Evolutionary conservation across 2,797 vertebrate genomes (phyloP), one percentile per base, ranked within the genome.

Genomic region (Euphonia xanthogaster): DNA sequence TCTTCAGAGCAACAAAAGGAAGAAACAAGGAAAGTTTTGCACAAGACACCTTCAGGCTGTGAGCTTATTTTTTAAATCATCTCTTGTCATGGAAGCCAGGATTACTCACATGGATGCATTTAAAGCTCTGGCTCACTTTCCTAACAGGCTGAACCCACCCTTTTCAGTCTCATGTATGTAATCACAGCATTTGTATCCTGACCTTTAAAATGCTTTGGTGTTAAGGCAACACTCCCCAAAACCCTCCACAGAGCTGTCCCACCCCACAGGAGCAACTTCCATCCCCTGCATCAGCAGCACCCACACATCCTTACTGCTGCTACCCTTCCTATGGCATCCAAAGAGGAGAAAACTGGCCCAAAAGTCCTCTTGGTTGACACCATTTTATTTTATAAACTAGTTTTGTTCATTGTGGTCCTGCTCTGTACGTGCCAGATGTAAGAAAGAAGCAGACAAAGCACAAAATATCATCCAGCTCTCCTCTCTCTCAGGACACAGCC

Each of bases 1-100:
- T 89, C 77, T 95, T 93, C 73, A 88, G 83, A 72, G 47, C 33
- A 90, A 95, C 90, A 97, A 97, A 94, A 96, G 73, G 71, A 82
- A 93, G 90, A 85, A 95, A 75, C 25, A 91, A 91, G 88, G 88
- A 86, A 95, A 95, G 86, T 85, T 88, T 88, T 87, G 79, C 88
- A 91, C 58, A 93, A 95, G 89, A 94, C 75, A 93, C 79, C 90
- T 94, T 94, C 71, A 35, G 93, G 90, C 94, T 95, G 50, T 77
- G 84, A 93, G 75, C 86, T 91, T 88, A 58, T 93, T 95, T 96
- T 93, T 92, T 73, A 89, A 91, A 74, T 81, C 71, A 44, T 58
- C 63, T 81, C 77, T 83, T 83, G 74, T 51, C 73, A 47, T 39
- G 51, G 91, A 90, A 91, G 62, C 60, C 57, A 68, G 51, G 6